Percentiles rank a stretch among this genome's conserved stretches.
Evolutionary conservation across 2,797 vertebrate genomes (phyloP).

Genomic region (Amniataba percoides): DNA sequence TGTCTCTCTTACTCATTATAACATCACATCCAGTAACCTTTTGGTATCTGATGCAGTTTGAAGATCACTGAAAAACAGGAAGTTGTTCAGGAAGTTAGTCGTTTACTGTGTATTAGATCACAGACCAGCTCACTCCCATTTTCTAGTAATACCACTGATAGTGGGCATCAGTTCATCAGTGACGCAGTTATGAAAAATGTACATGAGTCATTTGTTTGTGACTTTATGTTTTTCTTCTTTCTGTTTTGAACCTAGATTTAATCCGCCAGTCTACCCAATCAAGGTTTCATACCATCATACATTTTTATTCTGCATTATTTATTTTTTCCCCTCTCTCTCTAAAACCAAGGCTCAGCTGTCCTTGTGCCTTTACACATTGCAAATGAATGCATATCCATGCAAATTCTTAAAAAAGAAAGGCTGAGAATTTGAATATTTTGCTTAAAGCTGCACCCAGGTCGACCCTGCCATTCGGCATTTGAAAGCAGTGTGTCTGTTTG

Average conservation of each 20-base stretch:
- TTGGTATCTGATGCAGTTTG: slow-evolving; percentile 41
- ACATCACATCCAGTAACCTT: slow-evolving; percentile 17
- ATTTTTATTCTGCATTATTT: slow-evolving; percentile 81
- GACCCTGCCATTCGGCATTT: slow-evolving; percentile 84
- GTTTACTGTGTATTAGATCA: slow-evolving; percentile 38
- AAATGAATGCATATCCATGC: slow-evolving; percentile 88
- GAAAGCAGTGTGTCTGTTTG: slow-evolving; percentile 84
- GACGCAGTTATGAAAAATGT: not conserved
- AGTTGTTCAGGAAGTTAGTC: slow-evolving; percentile 49
- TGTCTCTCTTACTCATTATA: slow-evolving; percentile 1
- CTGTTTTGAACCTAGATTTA: slow-evolving; percentile 44
- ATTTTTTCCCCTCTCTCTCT: slow-evolving; percentile 62
- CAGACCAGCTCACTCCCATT: not conserved
- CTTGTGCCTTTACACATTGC: slow-evolving; percentile 83
- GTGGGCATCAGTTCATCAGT: slow-evolving; percentile 10
- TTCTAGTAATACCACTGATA: slow-evolving; percentile 2
- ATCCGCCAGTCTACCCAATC: slow-evolving; percentile 60
- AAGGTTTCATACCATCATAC: slow-evolving; percentile 75
- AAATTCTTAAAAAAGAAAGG: slow-evolving; percentile 84
- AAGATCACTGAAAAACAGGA: slow-evolving; percentile 48
- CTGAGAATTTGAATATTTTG: slow-evolving; percentile 86
- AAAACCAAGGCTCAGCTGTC: slow-evolving; percentile 84
- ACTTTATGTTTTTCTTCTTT: slow-evolving; percentile 32
- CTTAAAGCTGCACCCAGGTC: slow-evolving; percentile 85
- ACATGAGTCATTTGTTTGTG: slow-evolving; percentile 27